Evolutionary conservation across 2,797 vertebrate genomes (phyloP), one percentile per base, ranked within the genome.

Genomic region (Myotis myotis): DNA sequence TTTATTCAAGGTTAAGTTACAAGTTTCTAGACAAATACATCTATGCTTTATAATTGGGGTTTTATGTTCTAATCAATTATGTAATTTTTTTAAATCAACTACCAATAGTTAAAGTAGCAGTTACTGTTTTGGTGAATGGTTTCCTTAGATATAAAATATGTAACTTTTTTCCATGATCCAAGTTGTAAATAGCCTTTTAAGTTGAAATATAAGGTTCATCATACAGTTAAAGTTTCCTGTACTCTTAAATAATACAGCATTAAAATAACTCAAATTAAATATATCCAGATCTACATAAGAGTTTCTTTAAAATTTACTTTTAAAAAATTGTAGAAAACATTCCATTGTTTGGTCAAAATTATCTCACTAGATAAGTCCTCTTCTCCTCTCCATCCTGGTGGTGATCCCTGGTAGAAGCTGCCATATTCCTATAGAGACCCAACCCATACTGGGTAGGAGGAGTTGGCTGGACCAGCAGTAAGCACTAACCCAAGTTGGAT

Each of bases 251-350:
- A 85, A 94, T 64, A 75, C 20, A 44, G 66, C 5, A 64, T 80
- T 80, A 89, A 93, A 84, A 80, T 89, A 93, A 86, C 6, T 84
- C 20, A 86, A 91, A 80, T 88, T 86, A 92, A 89, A 88, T 57
- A 2, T n/a, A 94, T 30, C 38, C 23, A 66, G 38, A 44, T 76
- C 55, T 83, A 66, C 3, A 83, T 78, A 90, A 76, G 6, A 57
- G 3, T 80, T 83, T 80, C 79, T 85, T 81, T 93, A 92, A 93
- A 84, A 85, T 38, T 81, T 6, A 44, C 6, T 89, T 53, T 64
- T 60, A 80, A 87, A 75, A 94, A 86, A 83, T 57, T 86, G 1
- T 25, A 72, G 10, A 79, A 80, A 90, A 47, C 64, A 47, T 0
- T 80, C 22, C n/a, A 68, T 66, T 64, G 36, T 25, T 84, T 80